Evolutionary conservation across 30 jellyfish, hydroid and myxozoan genomes (phyloP).

Genomic region (Rhopilema esculentum): DNA sequence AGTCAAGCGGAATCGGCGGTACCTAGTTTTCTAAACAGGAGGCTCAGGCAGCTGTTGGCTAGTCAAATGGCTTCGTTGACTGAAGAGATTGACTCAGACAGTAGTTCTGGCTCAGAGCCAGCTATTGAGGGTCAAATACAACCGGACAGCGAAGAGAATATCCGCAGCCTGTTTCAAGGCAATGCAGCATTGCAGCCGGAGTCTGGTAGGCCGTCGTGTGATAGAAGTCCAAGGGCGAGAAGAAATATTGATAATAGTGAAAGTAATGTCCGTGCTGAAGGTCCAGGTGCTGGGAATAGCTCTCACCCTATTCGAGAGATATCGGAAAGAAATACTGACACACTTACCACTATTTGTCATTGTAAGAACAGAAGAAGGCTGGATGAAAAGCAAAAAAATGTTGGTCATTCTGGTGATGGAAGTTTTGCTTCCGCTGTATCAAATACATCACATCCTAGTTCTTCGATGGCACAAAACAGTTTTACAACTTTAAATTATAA

Average conservation of each 20-base stretch:
- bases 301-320: background rate
- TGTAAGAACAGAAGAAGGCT: background rate
- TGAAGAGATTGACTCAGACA: conserved; percentile 3
- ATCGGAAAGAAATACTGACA: background rate
- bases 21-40: background rate
- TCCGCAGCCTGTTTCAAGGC: conserved; percentile 4
- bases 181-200: background rate
- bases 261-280: background rate
- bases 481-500: background rate
- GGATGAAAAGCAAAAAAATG: too few relatives aligned
- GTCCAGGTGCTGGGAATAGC: background rate
- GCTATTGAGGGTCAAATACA: background rate
- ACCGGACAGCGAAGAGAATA: conserved; percentile 15
- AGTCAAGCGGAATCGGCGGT: conserved; percentile 16
- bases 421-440: background rate
- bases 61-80: background rate
- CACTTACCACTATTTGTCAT: background rate
- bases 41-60: conserved; percentile 17
- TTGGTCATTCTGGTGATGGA: background rate
- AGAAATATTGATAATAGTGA: background rate
- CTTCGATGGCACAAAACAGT: background rate
- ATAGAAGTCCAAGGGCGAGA: background rate
- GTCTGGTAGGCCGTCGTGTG: background rate
- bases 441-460: background rate
- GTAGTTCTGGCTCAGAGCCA: background rate